Evolutionary conservation across 2,113 vertebrate genomes (phyloP).

Genomic region (Geococcyx californianus): DNA sequence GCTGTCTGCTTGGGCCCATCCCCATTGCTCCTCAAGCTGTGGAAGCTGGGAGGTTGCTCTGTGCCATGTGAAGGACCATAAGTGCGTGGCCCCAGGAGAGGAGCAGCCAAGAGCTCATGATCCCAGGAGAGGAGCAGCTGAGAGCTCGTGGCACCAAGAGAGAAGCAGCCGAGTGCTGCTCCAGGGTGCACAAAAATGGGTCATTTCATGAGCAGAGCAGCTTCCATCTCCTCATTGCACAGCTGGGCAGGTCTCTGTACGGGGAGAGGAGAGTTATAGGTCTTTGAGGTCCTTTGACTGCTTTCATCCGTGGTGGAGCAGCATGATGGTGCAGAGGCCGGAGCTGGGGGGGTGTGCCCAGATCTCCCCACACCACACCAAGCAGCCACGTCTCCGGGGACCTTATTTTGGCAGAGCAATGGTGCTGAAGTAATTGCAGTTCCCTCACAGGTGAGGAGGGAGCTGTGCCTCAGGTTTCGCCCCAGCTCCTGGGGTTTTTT

Average conservation of each 20-base stretch:
- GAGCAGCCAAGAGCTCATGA: not conserved
- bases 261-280: not conserved
- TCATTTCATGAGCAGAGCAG: not conserved
- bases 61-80: fast-evolving
- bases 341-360: not conserved
- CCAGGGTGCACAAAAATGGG: not conserved
- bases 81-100: not conserved
- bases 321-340: not conserved
- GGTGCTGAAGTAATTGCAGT: not conserved
- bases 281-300: not conserved
- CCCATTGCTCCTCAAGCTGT: fast-evolving
- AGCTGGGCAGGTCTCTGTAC: fast-evolving
- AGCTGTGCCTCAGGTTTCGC: not conserved
- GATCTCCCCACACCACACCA: not conserved
- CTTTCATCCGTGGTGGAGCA: not conserved
- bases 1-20: not conserved
- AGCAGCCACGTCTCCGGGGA: not conserved
- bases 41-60: not conserved
- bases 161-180: not conserved
- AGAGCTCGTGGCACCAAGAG: fast-evolving
- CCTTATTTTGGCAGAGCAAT: not conserved
- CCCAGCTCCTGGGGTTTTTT: not conserved
- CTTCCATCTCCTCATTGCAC: not conserved
- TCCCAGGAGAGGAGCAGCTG: not conserved
- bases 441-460: not conserved